These are phyloP conservation scores for Tortrix viridana DNA, from an alignment of 2,888 invertebrate genomes.

Conservation along the genomic window DNA sequence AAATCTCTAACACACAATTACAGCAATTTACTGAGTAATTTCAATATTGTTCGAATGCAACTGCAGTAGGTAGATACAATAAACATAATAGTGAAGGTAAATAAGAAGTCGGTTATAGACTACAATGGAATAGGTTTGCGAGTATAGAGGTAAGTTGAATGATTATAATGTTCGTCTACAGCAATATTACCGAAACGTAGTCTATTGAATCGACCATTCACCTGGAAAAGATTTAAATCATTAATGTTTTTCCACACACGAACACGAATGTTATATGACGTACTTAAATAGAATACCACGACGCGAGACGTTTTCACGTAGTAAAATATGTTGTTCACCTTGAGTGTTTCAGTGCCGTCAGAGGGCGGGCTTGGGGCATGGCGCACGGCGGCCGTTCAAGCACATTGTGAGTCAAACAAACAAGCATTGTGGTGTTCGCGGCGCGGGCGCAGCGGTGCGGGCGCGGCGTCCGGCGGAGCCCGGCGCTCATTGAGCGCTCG, in stretches of 20 bases:
- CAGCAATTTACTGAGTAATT: conserved; percentile 54
- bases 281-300: conserved; percentile 18
- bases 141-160: conserved; percentile 55
- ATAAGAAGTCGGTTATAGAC: conserved; percentile 50
- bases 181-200: conserved; percentile 38
- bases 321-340: conserved; percentile 29
- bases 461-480: conserved; percentile 75
- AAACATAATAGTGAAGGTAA: conserved; percentile 64
- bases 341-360: conserved; percentile 26
- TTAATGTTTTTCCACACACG: conserved; percentile 11
- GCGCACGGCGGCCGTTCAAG: conserved; percentile 51
- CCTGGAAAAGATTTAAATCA: conserved; percentile 66
- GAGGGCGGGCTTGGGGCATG: background rate
- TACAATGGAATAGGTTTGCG: conserved; percentile 53
- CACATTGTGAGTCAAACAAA: conserved; percentile 73
- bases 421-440: conserved; percentile 56
- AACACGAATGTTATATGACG: conserved; percentile 1
- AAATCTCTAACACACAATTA: conserved; percentile 69
- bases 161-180: conserved; percentile 43
- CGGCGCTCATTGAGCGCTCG: conserved; percentile 71
- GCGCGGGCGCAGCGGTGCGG: conserved; percentile 51
- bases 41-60: conserved; percentile 61
- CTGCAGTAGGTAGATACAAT: conserved; percentile 57
- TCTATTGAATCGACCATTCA: conserved; percentile 44
- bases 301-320: conserved; percentile 10